Conservation (phyloP, 2,797 vertebrate genomes). For the Emydoidea blandingii region DNA sequence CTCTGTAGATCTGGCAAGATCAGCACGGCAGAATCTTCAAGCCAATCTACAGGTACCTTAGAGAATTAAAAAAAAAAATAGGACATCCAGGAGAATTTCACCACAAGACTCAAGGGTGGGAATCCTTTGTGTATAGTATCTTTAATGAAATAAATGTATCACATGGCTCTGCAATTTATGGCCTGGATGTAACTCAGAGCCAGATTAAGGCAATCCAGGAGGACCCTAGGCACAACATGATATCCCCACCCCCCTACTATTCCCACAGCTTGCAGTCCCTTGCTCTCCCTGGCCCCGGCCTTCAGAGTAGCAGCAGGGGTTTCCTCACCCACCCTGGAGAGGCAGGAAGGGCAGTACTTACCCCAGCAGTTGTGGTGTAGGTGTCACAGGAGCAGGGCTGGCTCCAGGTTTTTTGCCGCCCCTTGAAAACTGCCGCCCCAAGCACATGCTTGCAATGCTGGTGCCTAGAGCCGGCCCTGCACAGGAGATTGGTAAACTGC, state of each 20-base stretch:
- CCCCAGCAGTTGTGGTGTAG: background rate
- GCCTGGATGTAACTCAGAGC: no score
- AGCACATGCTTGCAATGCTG: no score
- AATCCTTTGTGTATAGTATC: background rate
- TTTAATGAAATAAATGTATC: background rate
- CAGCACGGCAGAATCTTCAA: no score
- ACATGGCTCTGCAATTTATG: background rate
- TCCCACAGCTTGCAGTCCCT: background rate
- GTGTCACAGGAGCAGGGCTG: background rate
- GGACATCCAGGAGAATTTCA: no score
- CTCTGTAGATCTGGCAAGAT: no score
- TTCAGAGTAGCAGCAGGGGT: background rate
- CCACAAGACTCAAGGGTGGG: background rate
- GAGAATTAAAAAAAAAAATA: no score
- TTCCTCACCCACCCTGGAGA: background rate
- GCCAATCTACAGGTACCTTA: no score
- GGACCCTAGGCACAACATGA: background rate
- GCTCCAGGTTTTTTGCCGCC: no score
- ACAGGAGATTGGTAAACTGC: background rate
- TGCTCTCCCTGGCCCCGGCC: background rate
- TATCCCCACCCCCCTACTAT: no score
- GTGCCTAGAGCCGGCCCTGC: no score
- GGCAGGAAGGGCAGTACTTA: background rate
- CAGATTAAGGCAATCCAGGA: background rate
- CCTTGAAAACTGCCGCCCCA: no score